These are phyloP conservation scores for Brachystomella parvula DNA, from an alignment of 1,140 invertebrate species.

Conservation along the genomic window DNA sequence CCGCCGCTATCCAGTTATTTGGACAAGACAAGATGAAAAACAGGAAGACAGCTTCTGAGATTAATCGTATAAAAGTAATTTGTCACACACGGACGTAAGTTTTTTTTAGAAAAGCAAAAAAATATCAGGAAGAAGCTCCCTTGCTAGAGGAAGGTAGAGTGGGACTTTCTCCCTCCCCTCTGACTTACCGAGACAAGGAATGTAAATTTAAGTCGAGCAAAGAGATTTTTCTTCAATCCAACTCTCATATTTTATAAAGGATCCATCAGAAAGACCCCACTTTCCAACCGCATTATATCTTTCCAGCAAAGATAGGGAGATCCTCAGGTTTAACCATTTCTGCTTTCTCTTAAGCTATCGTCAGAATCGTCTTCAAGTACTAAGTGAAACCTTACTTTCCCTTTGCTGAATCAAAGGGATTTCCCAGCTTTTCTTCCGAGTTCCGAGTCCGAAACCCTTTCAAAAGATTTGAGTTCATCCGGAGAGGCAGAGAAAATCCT, in stretches of 20 bases:
- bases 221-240: not conserved
- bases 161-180: not conserved
- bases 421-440: not conserved
- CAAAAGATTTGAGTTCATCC: not conserved
- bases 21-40: conserved; percentile 30
- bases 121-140: not conserved
- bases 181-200: not conserved
- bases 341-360: not conserved
- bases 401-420: not conserved
- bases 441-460: not conserved
- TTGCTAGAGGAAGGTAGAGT: not conserved
- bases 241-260: not conserved
- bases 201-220: not conserved
- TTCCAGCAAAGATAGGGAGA: too few relatives aligned
- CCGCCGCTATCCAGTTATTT: not conserved
- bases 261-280: too few relatives aligned
- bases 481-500: not conserved
- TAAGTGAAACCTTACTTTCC: not conserved
- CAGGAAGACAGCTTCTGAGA: conserved; percentile 36
- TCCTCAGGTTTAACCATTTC: not conserved
- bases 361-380: not conserved
- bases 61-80: conserved; percentile 39
- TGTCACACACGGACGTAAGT: conserved; percentile 31
- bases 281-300: too few relatives aligned
- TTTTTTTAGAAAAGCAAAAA: not conserved